These are phyloP conservation scores for Mola mola DNA, from an alignment of 2,113 vertebrate species.

Conservation along the genomic window DNA sequence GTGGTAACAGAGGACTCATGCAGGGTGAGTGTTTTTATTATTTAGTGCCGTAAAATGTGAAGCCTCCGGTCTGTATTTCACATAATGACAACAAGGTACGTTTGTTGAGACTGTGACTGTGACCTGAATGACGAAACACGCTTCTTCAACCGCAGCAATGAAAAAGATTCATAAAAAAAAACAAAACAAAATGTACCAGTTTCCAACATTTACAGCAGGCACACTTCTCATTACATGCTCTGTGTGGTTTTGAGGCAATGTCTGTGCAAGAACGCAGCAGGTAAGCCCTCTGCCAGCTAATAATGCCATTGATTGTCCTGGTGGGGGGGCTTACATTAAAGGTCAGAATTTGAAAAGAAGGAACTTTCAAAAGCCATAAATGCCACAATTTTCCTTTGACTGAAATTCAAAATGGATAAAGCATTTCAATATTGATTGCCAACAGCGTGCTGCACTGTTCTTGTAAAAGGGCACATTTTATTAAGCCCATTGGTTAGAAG, in stretches of 20 bases:
- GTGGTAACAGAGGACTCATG: constrained; percentile 6
- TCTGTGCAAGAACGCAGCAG: background rate
- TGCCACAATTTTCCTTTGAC: too few relatives aligned
- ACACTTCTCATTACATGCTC: constrained; percentile 1
- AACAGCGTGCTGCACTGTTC: background rate
- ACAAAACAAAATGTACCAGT: constrained; percentile 3
- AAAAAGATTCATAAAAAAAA: constrained; percentile 21
- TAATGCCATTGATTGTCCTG: background rate
- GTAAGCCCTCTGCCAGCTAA: background rate
- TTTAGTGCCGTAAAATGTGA: constrained; percentile 24
- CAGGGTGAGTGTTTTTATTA: constrained; percentile 24
- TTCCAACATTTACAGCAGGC: constrained; percentile 5
- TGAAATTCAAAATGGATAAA: constrained; percentile 11
- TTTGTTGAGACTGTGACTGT: constrained; percentile 1
- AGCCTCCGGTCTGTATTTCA: constrained; percentile 29
- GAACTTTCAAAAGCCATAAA: too few relatives aligned
- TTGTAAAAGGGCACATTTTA: background rate
- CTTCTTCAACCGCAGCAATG: constrained; percentile 22
- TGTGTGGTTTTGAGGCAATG: constrained; percentile 7
- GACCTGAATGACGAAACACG: constrained; percentile 22
- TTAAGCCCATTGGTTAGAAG: background rate
- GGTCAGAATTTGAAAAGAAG: too few relatives aligned
- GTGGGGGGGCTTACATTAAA: too few relatives aligned
- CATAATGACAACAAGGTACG: background rate
- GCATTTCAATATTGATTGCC: constrained; percentile 7